phyloP scores from a whole-genome alignment of 2,113 vertebrate genomes.

The Garra rufa region DNA sequence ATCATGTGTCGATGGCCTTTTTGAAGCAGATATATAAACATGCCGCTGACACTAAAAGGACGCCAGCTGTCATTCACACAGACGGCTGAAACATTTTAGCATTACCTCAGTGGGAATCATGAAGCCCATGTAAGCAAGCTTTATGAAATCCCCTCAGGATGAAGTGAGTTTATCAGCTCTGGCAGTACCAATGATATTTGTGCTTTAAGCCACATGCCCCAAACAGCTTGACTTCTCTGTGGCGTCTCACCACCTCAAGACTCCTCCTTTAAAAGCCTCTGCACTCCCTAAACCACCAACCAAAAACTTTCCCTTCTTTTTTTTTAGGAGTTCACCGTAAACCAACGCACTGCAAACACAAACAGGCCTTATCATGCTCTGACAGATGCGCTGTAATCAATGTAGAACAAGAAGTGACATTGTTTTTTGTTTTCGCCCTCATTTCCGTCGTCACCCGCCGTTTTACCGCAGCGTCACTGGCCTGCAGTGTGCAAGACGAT shows the following conservation, averaged over 20 bases:
- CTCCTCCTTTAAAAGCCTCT: not conserved
- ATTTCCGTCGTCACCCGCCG: not conserved
- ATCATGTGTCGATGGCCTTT: not conserved
- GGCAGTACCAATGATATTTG: conserved; percentile 35
- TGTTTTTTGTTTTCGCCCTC: conserved; percentile 45
- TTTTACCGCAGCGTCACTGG: not conserved
- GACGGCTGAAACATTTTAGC: conserved; percentile 39
- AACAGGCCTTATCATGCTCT: conserved; percentile 66
- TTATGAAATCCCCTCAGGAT: conserved; percentile 41
- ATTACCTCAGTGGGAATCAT: conserved; percentile 31
- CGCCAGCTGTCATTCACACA: conserved; percentile 34
- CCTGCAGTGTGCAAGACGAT: conserved; percentile 42
- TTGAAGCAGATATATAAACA: conserved; percentile 6
- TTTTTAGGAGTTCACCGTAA: conserved; percentile 62
- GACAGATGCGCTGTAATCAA: conserved; percentile 64
- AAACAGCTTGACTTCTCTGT: not conserved
- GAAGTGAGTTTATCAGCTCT: conserved; percentile 42
- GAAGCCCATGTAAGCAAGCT: conserved; percentile 22
- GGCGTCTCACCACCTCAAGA: not conserved
- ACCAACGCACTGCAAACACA: conserved; percentile 69
- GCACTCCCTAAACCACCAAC: not conserved
- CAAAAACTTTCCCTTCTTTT: conserved; percentile 43
- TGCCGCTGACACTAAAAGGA: not conserved
- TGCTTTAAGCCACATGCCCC: conserved; percentile 11
- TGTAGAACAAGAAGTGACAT: conserved; percentile 51